Conservation (phyloP, 2,888 invertebrate genomes). For the Sphinx pinastri region DNA sequence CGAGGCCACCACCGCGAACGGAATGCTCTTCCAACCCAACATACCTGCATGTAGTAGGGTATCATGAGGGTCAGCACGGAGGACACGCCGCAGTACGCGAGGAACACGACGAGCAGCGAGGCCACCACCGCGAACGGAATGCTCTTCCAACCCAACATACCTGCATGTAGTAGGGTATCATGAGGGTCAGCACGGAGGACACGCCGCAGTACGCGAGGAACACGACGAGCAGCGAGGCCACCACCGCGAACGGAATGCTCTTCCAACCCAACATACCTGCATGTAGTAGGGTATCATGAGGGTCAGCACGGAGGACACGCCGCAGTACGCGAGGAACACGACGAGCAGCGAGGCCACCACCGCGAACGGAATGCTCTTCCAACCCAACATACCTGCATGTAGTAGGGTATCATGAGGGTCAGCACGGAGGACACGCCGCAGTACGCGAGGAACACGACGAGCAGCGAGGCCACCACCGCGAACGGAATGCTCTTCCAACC, state of each 20-base stretch:
- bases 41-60: slow-evolving; percentile 76
- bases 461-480: slow-evolving; percentile 92
- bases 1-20: slow-evolving; percentile 93
- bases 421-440: slow-evolving; percentile 94
- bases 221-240: slow-evolving; percentile 91
- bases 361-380: slow-evolving; percentile 93
- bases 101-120: slow-evolving; percentile 92
- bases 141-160: slow-evolving; percentile 74
- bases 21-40: slow-evolving; percentile 86
- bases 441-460: slow-evolving; percentile 94
- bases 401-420: slow-evolving; percentile 92
- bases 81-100: slow-evolving; percentile 96
- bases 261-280: slow-evolving; percentile 56
- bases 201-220: slow-evolving; percentile 96
- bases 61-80: slow-evolving; percentile 93
- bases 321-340: slow-evolving; percentile 95
- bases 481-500: slow-evolving; percentile 90
- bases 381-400: too few species aligned
- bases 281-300: slow-evolving; percentile 88
- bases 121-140: slow-evolving; percentile 95
- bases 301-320: slow-evolving; percentile 94
- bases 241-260: slow-evolving; percentile 94
- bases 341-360: slow-evolving; percentile 92
- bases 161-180: slow-evolving; percentile 85
- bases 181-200: slow-evolving; percentile 93